phyloP scores from a whole-genome alignment of 2,888 invertebrate species.

The Torymus texanus region DNA sequence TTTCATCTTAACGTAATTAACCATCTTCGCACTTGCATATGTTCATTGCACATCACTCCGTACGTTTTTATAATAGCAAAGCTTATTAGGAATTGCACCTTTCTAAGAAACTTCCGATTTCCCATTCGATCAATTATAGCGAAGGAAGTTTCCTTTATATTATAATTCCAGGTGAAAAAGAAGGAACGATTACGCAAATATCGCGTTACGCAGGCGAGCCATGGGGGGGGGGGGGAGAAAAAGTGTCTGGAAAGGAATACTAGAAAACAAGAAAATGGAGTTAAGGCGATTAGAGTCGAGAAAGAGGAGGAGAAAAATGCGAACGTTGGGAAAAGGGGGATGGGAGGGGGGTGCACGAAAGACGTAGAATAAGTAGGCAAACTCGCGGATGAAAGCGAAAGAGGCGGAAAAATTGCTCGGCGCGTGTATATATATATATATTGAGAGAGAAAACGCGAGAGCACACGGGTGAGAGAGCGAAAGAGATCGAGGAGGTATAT shows the following conservation, averaged over 20 bases:
- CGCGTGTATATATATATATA: too few relatives aligned
- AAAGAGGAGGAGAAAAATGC: background rate
- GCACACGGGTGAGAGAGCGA: too few relatives aligned
- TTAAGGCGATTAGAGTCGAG: constrained; percentile 34
- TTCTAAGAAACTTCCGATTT: too few relatives aligned
- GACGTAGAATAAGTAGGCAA: constrained; percentile 5
- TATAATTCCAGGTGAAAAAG: background rate
- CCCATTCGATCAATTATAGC: too few relatives aligned
- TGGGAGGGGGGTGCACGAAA: background rate
- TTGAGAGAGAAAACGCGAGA: too few relatives aligned
- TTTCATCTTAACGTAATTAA: too few relatives aligned
- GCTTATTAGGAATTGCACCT: too few relatives aligned
- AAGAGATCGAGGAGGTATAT: constrained; percentile 6
- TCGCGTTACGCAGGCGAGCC: background rate
- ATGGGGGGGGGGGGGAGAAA: background rate
- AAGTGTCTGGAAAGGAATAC: background rate
- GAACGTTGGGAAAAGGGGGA: background rate
- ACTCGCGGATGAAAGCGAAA: constrained; percentile 21
- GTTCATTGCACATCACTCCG: too few relatives aligned
- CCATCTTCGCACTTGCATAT: too few relatives aligned
- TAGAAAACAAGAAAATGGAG: constrained; percentile 35
- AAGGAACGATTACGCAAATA: constrained; percentile 9
- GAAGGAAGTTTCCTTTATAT: background rate
- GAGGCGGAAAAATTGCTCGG: constrained; percentile 1
- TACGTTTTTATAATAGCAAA: too few relatives aligned